Conservation (phyloP, 2,113 vertebrate genomes). For the Megaptera novaeangliae region DNA sequence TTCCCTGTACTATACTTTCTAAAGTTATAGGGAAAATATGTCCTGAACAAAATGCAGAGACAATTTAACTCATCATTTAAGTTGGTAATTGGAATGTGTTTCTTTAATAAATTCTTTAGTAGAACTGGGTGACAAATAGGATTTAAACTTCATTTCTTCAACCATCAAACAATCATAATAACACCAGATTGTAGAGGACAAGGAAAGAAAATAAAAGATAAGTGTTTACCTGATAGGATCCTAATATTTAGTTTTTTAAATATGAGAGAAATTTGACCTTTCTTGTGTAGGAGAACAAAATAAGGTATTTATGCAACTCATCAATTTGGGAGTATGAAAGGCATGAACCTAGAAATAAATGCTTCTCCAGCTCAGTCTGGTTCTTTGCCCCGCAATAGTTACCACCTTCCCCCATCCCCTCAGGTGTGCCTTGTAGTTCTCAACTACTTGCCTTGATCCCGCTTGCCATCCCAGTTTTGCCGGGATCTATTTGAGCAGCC, state of each 20-base stretch:
- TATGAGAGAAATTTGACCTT: not conserved
- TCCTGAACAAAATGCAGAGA: not conserved
- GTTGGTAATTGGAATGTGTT: not conserved
- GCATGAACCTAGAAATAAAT: not conserved
- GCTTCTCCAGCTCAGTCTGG: not conserved
- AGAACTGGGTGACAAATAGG: not conserved
- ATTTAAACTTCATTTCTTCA: not conserved
- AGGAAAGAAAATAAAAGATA: not conserved
- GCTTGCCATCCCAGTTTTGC: not conserved
- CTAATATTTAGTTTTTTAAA: not conserved
- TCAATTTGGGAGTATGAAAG: not conserved
- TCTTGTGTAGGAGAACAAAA: not conserved
- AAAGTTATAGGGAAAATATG: not conserved
- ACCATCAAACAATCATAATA: not conserved
- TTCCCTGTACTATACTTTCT: not conserved
- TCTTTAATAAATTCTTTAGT: not conserved
- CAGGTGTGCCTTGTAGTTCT: not conserved
- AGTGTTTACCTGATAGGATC: not conserved
- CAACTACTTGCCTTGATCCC: not conserved
- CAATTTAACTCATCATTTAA: not conserved
- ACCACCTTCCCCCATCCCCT: not conserved
- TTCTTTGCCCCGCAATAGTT: not conserved
- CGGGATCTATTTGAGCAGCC: no score
- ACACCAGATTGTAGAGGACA: not conserved
- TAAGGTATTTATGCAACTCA: not conserved